Conservation (phyloP, 2,888 invertebrate genomes). For the Luperina nickerlii region DNA sequence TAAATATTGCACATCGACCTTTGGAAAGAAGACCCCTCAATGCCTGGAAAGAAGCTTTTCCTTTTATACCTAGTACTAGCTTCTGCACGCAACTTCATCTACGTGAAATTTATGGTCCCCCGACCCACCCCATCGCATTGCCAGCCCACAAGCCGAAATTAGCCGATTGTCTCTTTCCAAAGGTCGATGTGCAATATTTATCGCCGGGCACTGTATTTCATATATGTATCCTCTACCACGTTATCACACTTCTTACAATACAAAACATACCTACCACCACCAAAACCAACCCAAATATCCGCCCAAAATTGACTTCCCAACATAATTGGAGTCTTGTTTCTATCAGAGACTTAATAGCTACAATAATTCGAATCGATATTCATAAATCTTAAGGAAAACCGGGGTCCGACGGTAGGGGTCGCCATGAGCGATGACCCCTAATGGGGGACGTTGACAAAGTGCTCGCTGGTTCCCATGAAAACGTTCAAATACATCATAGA, state of each 20-base stretch:
- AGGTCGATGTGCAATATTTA: too few relatives aligned
- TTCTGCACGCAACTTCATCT: too few relatives aligned
- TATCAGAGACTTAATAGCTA: constrained; percentile 52
- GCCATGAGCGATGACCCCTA: constrained; percentile 88
- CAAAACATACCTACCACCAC: not conserved
- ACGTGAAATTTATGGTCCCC: too few relatives aligned
- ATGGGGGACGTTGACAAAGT: constrained; percentile 89
- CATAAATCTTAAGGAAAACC: constrained; percentile 73
- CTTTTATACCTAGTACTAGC: too few relatives aligned
- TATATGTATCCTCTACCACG: not conserved
- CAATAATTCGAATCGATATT: constrained; percentile 72
- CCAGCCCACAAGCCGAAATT: too few relatives aligned
- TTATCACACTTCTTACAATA: not conserved
- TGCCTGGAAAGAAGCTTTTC: too few relatives aligned
- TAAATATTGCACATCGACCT: too few relatives aligned
- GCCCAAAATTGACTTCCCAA: constrained; percentile 39
- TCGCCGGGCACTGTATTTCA: too few relatives aligned
- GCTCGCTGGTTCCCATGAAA: constrained; percentile 86
- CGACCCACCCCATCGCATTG: too few relatives aligned
- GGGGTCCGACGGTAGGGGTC: constrained; percentile 66
- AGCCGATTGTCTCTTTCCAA: too few relatives aligned
- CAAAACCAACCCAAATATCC: not conserved
- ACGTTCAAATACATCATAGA: constrained; percentile 90
- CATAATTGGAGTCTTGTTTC: constrained; percentile 58
- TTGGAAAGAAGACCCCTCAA: too few relatives aligned